These are phyloP conservation scores for Catamblyrhynchus diadema DNA, from an alignment of 2,797 vertebrate species.

Conservation along the genomic window DNA sequence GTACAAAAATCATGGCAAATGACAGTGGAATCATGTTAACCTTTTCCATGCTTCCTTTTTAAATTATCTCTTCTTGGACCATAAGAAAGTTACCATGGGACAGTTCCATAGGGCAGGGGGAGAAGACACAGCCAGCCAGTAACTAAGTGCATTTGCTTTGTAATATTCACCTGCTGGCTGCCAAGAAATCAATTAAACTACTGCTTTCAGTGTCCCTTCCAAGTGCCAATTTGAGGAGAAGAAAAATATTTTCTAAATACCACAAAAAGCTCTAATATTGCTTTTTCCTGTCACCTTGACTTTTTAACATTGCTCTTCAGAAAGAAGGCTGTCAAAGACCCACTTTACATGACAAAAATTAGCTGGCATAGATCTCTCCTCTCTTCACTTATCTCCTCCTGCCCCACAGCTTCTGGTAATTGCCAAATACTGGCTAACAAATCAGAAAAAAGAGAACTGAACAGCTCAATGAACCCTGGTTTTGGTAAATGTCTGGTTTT, in stretches of 20 bases:
- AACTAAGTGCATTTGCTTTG: not conserved
- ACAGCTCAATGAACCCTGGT: not conserved
- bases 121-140: not conserved
- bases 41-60: not conserved
- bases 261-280: not conserved
- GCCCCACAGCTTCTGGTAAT: not conserved
- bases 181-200: not conserved
- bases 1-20: not conserved
- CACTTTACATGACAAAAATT: not conserved
- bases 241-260: not conserved
- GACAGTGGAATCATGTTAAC: not conserved
- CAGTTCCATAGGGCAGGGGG: not conserved
- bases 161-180: not conserved
- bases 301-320: not conserved
- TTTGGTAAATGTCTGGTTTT: not conserved
- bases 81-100: not conserved
- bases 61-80: not conserved
- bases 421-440: not conserved
- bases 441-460: not conserved
- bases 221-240: not conserved
- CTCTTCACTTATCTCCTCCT: not conserved
- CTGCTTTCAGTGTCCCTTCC: not conserved
- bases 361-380: not conserved
- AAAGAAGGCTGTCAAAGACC: not conserved
- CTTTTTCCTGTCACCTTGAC: not conserved